phyloP scores from a whole-genome alignment of 2,113 vertebrate genomes.

The Onychorhynchus coronatus region DNA sequence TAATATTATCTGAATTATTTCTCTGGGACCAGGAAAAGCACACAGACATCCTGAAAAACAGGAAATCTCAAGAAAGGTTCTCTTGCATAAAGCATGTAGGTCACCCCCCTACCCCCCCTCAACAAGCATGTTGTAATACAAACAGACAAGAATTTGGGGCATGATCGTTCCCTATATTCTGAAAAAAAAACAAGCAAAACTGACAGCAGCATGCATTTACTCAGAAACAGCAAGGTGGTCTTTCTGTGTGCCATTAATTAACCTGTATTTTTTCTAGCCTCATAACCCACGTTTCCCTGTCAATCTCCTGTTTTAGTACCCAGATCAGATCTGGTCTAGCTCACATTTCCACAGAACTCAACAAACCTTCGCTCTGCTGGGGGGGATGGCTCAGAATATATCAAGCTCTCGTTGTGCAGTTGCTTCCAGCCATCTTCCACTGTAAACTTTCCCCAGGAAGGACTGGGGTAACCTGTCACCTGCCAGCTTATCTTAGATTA shows the following conservation, averaged over 20 bases:
- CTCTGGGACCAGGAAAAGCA: neutral
- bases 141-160: neutral
- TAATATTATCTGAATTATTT: neutral
- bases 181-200: neutral
- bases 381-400: neutral
- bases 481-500: neutral
- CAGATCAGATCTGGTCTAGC: neutral
- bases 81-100: neutral
- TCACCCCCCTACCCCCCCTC: neutral
- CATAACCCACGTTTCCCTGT: neutral
- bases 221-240: neutral
- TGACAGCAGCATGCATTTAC: neutral
- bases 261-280: neutral
- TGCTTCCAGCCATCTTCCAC: neutral
- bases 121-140: neutral
- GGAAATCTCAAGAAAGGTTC: neutral
- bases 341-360: neutral
- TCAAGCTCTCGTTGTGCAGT: neutral
- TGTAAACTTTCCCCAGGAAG: neutral
- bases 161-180: neutral
- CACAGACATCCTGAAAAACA: neutral
- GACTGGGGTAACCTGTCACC: neutral
- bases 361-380: rapidly evolving
- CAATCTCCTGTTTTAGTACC: neutral
- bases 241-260: neutral